These are phyloP conservation scores for Nyctereutes procyonoides DNA, from an alignment of 2,113 vertebrate genomes.

Conservation along the genomic window DNA sequence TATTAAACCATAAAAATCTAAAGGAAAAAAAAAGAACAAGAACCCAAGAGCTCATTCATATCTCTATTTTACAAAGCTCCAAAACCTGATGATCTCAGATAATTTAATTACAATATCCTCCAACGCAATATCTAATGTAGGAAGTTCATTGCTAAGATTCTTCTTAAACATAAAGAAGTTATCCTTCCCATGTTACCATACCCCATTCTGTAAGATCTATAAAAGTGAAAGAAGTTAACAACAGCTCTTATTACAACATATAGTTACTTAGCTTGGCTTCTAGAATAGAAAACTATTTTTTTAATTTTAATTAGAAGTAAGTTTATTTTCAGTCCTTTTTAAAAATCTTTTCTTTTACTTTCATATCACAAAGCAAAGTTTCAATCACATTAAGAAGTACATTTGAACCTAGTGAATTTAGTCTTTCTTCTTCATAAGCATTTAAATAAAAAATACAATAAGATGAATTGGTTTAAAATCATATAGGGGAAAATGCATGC, in stretches of 20 bases:
- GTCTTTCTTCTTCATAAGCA: not conserved
- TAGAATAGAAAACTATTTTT: not conserved
- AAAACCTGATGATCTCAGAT: not conserved
- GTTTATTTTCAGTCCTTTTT: not conserved
- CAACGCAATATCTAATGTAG: not conserved
- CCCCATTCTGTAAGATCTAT: not conserved
- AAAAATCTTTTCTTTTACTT: not conserved
- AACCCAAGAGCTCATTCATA: not conserved
- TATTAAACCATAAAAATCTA: not conserved
- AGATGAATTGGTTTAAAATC: not conserved
- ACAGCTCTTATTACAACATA: not conserved
- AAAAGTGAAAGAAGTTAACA: not conserved
- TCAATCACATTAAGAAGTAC: not conserved
- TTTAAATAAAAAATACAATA: not conserved
- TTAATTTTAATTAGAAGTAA: not conserved
- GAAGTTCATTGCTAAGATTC: not conserved
- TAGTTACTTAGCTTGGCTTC: not conserved
- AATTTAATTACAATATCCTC: not conserved
- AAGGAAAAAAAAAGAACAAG: not conserved
- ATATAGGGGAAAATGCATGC: not conserved
- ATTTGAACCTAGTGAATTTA: not conserved
- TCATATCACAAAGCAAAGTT: not conserved
- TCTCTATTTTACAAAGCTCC: not conserved
- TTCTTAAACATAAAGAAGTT: not conserved
- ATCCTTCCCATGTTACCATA: not conserved